phyloP scores from a whole-genome alignment of 2,113 vertebrate genomes.

The Candoia aspera region DNA sequence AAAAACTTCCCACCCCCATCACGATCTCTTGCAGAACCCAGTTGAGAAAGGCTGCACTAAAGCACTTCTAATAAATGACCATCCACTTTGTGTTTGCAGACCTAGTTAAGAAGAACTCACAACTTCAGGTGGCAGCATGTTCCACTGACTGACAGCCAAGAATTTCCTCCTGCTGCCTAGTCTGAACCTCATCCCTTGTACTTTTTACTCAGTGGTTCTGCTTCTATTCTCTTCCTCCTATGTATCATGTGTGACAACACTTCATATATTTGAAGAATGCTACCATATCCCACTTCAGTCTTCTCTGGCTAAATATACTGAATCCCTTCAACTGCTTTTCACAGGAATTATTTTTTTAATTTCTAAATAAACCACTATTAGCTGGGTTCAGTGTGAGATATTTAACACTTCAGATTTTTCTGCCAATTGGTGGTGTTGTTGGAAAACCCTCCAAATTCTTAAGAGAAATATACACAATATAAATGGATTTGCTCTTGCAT shows the following conservation, averaged over 20 bases:
- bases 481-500: background rate
- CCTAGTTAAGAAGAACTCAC: background rate
- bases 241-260: background rate
- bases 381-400: background rate
- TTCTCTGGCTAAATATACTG: background rate
- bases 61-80: background rate
- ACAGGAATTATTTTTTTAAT: background rate
- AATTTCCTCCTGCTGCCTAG: background rate
- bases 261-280: background rate
- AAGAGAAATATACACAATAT: background rate
- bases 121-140: background rate
- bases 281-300: background rate
- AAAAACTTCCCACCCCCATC: background rate
- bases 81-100: background rate
- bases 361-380: background rate
- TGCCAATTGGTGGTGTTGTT: background rate
- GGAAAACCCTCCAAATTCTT: background rate
- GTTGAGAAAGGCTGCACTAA: background rate
- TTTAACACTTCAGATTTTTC: background rate
- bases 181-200: background rate
- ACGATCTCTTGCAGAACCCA: background rate
- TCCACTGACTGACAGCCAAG: background rate
- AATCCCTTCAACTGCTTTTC: background rate
- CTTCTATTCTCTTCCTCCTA: background rate
- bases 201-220: background rate